Conservation (phyloP, 2,797 vertebrate species). For the Halcyon leucocephala region DNA sequence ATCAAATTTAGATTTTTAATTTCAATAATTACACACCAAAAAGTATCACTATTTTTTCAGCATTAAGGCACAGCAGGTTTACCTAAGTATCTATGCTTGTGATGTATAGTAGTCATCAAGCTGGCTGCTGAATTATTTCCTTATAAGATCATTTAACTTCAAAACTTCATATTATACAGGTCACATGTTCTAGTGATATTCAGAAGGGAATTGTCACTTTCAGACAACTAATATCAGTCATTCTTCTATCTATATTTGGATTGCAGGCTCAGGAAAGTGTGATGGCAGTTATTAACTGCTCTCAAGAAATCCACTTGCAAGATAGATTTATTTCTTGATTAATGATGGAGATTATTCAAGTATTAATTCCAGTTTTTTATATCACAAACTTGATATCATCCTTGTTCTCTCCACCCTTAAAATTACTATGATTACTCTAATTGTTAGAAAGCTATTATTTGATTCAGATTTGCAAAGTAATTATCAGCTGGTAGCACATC, state of each 20-base stretch:
- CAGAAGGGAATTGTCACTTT: constrained; percentile 79
- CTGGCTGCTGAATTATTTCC: constrained; percentile 73
- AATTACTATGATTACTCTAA: constrained; percentile 83
- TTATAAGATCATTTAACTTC: constrained; percentile 77
- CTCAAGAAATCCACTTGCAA: constrained; percentile 79
- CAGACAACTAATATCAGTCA: constrained; percentile 77
- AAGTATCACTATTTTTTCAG: background rate
- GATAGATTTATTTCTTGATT: constrained; percentile 83
- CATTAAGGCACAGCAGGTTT: background rate
- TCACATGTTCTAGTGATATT: constrained; percentile 73
- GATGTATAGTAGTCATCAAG: constrained; percentile 39
- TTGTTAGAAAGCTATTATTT: constrained; percentile 81
- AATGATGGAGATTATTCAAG: constrained; percentile 81
- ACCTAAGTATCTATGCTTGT: constrained; percentile 12
- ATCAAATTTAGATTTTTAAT: background rate
- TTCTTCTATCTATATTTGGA: constrained; percentile 81
- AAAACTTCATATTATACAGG: constrained; percentile 67
- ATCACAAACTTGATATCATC: constrained; percentile 79
- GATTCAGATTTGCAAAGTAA: constrained; percentile 78
- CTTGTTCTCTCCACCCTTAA: constrained; percentile 79
- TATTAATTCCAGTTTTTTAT: constrained; percentile 81
- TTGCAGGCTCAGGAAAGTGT: constrained; percentile 77
- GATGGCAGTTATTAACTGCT: constrained; percentile 83
- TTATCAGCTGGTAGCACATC: constrained; percentile 74
- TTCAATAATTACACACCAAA: background rate